Evolutionary conservation across 2,888 invertebrate species (phyloP), one percentile per base, ranked within the genome.

Genomic region (Rhingia campestris): DNA sequence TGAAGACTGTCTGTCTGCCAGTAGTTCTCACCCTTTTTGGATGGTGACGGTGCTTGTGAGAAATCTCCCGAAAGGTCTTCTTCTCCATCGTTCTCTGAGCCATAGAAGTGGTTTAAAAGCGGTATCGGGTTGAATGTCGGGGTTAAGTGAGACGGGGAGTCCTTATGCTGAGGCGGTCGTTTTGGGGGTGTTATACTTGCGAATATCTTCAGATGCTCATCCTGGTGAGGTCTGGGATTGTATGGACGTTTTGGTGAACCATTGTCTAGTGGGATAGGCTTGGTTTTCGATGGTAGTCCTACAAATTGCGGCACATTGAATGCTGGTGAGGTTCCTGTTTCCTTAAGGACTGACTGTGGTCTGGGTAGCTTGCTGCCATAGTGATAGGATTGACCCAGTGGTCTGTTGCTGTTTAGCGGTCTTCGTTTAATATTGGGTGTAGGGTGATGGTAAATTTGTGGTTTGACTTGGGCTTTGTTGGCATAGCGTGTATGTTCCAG

Each of bases 61-160:
- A 64, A 70, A 9, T 45, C 70, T 7, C 32, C 70, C 0, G 70
- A 54, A 0, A 70, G 37, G 14, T 77, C 74, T 2, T 77, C 58
- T 6, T 74, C 47, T 6, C 92, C 91, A 30, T 74, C 37, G 6
- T 61, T 37, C 6, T 54, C 35, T 0, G 43, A 2, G 7, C 53
- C 47, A 5, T 82, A 76, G 39, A 77, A 77, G 0, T 70, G 43
- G 9, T 64, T 58, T 1, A 59, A n/a, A 3, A 81, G 63, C 4
- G 74, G 70, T 4, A 58, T 33, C 2, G 63, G 45, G 4, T 66
- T 66, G 4, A 58, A 49, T 7, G 33, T 49, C 9, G 64, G 47
- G 0, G 39, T n/a, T 1, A 12, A 5, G 6, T 63, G 30, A 4
- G 22, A 14, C 4, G 32, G 33, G 5, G 9, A 3, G 30, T 43